Conservation (phyloP, 2,797 vertebrate genomes). For the Otus scops region DNA sequence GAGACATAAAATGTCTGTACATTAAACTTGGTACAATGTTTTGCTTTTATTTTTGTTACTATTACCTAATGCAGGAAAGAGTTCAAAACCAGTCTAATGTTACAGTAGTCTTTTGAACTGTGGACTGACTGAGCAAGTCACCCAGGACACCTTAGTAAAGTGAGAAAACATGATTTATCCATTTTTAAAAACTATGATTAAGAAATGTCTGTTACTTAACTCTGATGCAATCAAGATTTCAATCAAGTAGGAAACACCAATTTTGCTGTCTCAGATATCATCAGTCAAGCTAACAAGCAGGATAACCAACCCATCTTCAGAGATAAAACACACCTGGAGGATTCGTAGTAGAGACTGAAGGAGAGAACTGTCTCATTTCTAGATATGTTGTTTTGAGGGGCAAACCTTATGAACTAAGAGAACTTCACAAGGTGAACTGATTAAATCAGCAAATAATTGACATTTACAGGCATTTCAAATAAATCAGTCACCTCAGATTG, state of each 20-base stretch:
- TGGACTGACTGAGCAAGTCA: neutral
- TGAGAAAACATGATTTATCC: neutral
- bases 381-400: neutral
- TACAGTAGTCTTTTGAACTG: neutral
- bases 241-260: neutral
- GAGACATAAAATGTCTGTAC: neutral
- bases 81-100: neutral
- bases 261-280: neutral
- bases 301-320: neutral
- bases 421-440: neutral
- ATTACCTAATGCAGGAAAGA: neutral
- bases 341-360: neutral
- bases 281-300: neutral
- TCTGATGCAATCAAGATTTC: neutral
- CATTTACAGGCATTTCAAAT: neutral
- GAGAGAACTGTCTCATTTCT: neutral
- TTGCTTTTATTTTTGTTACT: neutral
- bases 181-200: neutral
- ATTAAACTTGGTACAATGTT: neutral
- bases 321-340: neutral
- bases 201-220: neutral
- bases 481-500: neutral
- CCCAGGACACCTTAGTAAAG: neutral
- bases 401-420: neutral
- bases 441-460: neutral